These are phyloP conservation scores for Sesamia inferens DNA, from an alignment of 2,888 invertebrate genomes.

Conservation along the genomic window DNA sequence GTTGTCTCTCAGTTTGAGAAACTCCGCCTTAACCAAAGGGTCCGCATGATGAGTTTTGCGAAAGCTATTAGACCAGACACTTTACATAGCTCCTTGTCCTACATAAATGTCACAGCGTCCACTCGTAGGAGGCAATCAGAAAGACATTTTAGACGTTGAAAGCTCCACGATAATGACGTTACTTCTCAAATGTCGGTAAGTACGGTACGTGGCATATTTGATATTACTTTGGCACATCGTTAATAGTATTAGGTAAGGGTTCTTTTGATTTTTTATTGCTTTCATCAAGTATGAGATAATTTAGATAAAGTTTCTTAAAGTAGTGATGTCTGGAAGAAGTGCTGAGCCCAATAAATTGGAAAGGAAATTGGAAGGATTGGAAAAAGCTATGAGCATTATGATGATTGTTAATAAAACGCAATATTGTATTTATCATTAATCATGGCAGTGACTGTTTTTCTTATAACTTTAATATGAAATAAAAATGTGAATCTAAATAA, in stretches of 20 bases:
- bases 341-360: background rate
- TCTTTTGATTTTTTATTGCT: background rate
- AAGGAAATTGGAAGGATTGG: no score
- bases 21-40: conserved; percentile 37
- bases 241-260: background rate
- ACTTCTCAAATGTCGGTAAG: conserved; percentile 31
- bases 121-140: conserved; percentile 71
- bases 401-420: background rate
- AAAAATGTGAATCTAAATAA: background rate
- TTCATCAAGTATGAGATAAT: background rate
- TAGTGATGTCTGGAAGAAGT: background rate
- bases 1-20: conserved; percentile 19
- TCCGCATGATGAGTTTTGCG: conserved; percentile 60
- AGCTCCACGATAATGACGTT: conserved; percentile 59
- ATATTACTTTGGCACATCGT: conserved; percentile 33
- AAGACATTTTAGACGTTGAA: conserved; percentile 67
- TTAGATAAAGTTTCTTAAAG: background rate
- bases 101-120: conserved; percentile 66
- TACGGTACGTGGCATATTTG: conserved; percentile 32
- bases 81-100: conserved; percentile 63
- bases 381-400: background rate
- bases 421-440: background rate
- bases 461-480: background rate
- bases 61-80: conserved; percentile 67
- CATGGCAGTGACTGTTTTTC: background rate